These are phyloP conservation scores for Stratiomys singularior DNA, from an alignment of 2,888 invertebrate genomes.

Conservation along the genomic window DNA sequence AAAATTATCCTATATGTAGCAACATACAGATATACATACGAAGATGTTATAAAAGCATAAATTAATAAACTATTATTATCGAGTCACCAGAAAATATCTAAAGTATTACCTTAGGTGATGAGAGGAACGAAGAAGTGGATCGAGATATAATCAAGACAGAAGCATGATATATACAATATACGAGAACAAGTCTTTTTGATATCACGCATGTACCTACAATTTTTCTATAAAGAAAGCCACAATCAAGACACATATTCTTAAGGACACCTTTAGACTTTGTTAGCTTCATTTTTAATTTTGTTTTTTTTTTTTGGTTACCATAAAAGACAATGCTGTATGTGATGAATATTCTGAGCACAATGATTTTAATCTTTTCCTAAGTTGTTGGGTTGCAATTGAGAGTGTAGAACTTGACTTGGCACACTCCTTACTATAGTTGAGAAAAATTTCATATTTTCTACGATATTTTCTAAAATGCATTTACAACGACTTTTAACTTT, in stretches of 20 bases:
- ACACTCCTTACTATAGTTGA: too few species aligned
- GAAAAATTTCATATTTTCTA: too few species aligned
- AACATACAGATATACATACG: conserved; percentile 6
- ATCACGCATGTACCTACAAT: conserved; percentile 51
- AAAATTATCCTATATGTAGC: conserved; percentile 22
- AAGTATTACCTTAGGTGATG: conserved; percentile 2
- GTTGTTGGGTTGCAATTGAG: not conserved
- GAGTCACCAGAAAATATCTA: conserved; percentile 23
- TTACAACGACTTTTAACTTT: too few species aligned
- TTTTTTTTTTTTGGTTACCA: not conserved
- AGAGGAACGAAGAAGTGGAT: not conserved
- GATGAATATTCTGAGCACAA: conserved; percentile 27
- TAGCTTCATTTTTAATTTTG: not conserved
- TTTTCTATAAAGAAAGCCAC: conserved; percentile 27
- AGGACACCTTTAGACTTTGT: not conserved
- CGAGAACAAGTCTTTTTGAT: conserved; percentile 46
- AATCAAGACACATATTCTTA: not conserved
- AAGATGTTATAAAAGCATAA: conserved; percentile 7
- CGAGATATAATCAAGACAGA: not conserved
- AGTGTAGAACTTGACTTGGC: too few species aligned
- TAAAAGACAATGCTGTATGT: not conserved
- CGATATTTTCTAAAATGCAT: too few species aligned
- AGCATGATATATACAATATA: conserved; percentile 22
- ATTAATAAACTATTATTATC: conserved; percentile 16
- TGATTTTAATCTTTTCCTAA: not conserved